phyloP scores from a whole-genome alignment of 2,888 invertebrate genomes.

The Sycophila texana region DNA sequence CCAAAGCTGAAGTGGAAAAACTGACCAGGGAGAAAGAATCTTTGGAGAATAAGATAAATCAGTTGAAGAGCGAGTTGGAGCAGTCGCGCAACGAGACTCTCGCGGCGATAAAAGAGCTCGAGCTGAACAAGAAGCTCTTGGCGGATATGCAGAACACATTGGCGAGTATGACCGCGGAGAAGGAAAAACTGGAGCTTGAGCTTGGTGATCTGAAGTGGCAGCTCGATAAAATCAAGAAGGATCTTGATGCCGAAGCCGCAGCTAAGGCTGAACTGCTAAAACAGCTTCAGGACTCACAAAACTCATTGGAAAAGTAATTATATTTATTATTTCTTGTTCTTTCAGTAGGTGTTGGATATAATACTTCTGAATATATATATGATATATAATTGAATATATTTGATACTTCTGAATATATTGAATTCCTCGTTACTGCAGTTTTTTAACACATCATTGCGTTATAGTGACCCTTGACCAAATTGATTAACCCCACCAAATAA shows the following conservation, averaged over 20 bases:
- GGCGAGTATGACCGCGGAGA: background rate
- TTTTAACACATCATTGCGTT: too few species aligned
- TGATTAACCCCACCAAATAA: background rate
- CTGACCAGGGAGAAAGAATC: slow-evolving; percentile 39
- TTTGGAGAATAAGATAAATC: slow-evolving; percentile 25
- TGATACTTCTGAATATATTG: too few species aligned
- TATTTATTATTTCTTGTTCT: too few species aligned
- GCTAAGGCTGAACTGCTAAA: background rate
- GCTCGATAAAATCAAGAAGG: slow-evolving; percentile 35
- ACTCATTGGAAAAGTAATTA: slow-evolving; percentile 2
- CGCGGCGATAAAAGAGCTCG: background rate
- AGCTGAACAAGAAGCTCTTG: background rate
- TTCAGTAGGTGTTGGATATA: too few species aligned
- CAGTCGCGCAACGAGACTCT: background rate
- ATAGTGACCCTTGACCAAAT: too few species aligned
- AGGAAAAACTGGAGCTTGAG: slow-evolving; percentile 39
- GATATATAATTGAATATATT: too few species aligned
- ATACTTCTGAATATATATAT: too few species aligned
- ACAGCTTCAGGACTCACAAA: background rate
- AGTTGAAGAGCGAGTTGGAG: background rate
- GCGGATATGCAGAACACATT: background rate
- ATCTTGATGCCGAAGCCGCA: background rate
- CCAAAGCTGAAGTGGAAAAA: slow-evolving; percentile 27
- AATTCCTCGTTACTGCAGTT: too few species aligned
- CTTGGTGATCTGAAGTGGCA: slow-evolving; percentile 46